These are phyloP conservation scores for Psettodes erumei DNA, from an alignment of 2,113 vertebrate species.

Conservation along the genomic window DNA sequence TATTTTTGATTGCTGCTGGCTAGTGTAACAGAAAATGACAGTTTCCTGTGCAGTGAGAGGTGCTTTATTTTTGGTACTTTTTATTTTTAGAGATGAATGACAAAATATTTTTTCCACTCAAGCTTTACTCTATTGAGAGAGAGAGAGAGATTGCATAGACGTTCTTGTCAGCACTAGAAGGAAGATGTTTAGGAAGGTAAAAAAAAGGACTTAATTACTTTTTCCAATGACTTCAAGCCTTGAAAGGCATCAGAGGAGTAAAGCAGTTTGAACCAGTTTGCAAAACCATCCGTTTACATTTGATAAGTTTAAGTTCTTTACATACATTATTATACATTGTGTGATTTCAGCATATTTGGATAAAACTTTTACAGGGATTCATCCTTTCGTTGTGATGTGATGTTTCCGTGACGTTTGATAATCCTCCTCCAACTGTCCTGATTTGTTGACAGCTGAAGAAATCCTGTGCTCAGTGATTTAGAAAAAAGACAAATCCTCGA, in stretches of 20 bases:
- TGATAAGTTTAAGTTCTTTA: background rate
- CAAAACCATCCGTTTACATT: background rate
- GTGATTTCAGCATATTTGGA: background rate
- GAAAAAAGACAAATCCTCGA: constrained; percentile 31
- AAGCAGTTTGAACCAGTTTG: background rate
- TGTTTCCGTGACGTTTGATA: constrained; percentile 20
- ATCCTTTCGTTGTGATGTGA: background rate
- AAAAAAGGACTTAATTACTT: background rate
- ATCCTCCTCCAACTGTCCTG: constrained; percentile 37
- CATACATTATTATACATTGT: background rate
- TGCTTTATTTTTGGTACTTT: constrained; percentile 47
- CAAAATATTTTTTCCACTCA: constrained; percentile 16
- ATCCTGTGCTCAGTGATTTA: constrained; percentile 24
- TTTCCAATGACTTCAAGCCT: constrained; percentile 12
- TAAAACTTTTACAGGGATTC: background rate
- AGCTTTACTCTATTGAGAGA: constrained; percentile 29
- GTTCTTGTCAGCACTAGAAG: constrained; percentile 30
- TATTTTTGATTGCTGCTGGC: constrained; percentile 62
- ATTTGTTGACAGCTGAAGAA: constrained; percentile 24
- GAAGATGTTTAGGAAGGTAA: background rate
- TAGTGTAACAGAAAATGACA: constrained; percentile 63
- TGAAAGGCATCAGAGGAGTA: constrained; percentile 3
- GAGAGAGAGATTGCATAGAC: constrained; percentile 14
- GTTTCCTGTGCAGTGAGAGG: constrained; percentile 54
- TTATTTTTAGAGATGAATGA: constrained; percentile 32